phyloP scores from a whole-genome alignment of 2,113 vertebrate genomes.

The Cynopterus brachyotis region DNA sequence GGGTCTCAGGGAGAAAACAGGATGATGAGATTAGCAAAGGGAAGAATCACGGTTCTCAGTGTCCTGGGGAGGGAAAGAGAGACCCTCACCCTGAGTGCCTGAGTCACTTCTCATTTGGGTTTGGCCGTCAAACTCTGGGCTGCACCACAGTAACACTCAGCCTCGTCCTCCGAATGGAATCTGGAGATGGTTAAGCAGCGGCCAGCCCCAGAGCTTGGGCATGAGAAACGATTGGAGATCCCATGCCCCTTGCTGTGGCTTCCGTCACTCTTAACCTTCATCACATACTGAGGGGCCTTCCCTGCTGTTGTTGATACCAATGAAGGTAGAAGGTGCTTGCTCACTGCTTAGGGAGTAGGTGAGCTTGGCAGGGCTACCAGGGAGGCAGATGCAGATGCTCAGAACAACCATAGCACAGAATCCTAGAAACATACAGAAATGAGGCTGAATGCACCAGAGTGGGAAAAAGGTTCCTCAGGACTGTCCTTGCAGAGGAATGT shows the following conservation, averaged over 20 bases:
- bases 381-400: neutral
- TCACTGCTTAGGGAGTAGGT: neutral
- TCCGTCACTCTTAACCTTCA: fast-evolving
- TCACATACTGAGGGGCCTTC: neutral
- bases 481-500: too few species aligned
- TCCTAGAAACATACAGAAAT: neutral
- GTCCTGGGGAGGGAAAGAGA: neutral
- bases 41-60: neutral
- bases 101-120: neutral
- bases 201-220: neutral
- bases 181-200: neutral
- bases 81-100: too few species aligned
- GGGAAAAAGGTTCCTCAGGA: neutral
- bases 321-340: fast-evolving
- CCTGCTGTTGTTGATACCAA: neutral
- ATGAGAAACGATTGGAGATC: neutral
- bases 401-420: neutral
- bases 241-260: neutral
- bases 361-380: neutral
- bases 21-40: neutral
- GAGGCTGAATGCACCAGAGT: neutral
- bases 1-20: too few species aligned
- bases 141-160: neutral
- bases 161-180: neutral
- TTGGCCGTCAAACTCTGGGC: neutral